Percentiles rank a stretch among this genome's conserved stretches.
phyloP scores from a whole-genome alignment of 1,140 invertebrate genomes.

The Subanguina moxae region DNA sequence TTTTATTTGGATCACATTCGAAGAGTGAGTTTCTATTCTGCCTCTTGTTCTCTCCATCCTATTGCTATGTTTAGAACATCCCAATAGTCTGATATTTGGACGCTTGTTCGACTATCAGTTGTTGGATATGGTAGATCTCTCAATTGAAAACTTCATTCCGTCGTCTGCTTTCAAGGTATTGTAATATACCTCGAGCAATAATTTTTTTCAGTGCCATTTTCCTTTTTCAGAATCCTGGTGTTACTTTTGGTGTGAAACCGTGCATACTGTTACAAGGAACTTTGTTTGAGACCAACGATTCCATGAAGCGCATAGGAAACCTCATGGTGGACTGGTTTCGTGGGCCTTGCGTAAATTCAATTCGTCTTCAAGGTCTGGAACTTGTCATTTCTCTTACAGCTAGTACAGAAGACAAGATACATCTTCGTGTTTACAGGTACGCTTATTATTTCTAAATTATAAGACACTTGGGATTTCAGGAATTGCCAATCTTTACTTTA shows the following conservation, averaged over 20 bases:
- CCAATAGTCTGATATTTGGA: slow-evolving; percentile 82
- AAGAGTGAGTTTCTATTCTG: not conserved
- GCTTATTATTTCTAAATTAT: slow-evolving; percentile 6
- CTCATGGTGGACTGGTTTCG: slow-evolving; percentile 86
- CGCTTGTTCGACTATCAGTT: slow-evolving; percentile 82
- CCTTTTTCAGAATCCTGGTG: slow-evolving; percentile 68
- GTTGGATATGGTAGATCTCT: slow-evolving; percentile 92
- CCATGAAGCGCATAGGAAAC: slow-evolving; percentile 78
- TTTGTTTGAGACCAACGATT: slow-evolving; percentile 74
- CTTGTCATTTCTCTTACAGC: slow-evolving; percentile 84
- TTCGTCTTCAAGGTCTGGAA: slow-evolving; percentile 85
- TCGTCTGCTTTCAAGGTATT: slow-evolving; percentile 72
- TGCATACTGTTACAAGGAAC: slow-evolving; percentile 89
- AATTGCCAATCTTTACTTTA: not conserved
- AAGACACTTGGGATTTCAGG: not conserved
- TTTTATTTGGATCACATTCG: slow-evolving; percentile 80
- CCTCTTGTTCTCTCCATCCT: slow-evolving; percentile 65
- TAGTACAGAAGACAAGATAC: slow-evolving; percentile 71
- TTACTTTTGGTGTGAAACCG: slow-evolving; percentile 78
- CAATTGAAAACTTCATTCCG: slow-evolving; percentile 75
- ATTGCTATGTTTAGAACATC: slow-evolving; percentile 68
- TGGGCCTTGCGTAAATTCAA: slow-evolving; percentile 73
- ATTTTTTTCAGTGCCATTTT: not conserved
- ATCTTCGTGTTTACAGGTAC: slow-evolving; percentile 78
- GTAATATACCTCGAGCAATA: not conserved